These are phyloP conservation scores for Drosophila quadrilineata DNA, from an alignment of 1,140 invertebrate species.

Conservation along the genomic window DNA sequence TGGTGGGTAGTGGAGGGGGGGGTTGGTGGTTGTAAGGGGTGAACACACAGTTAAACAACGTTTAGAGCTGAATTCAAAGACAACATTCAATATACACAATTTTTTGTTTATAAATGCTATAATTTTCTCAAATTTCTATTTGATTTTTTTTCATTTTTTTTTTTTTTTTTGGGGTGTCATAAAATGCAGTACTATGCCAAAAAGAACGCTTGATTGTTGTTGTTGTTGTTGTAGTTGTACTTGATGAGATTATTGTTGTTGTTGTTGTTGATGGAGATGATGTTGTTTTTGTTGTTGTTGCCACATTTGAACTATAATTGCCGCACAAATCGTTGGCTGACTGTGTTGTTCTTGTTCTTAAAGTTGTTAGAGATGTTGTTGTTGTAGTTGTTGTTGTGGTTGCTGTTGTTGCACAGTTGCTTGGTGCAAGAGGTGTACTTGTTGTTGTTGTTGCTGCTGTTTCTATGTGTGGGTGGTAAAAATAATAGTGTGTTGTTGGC, in stretches of 20 bases:
- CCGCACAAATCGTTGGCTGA: constrained; percentile 44
- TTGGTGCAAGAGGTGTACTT: constrained; percentile 17
- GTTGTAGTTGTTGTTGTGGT: constrained; percentile 2
- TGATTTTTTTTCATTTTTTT: no score
- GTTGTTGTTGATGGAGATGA: constrained; percentile 16
- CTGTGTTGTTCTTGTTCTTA: constrained; percentile 11
- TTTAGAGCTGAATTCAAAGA: no score
- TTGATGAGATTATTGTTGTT: constrained; percentile 23
- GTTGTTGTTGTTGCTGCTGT: constrained; percentile 9
- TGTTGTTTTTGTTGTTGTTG: constrained; percentile 13
- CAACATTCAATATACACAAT: constrained; percentile 67
- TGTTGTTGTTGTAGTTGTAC: constrained; percentile 20
- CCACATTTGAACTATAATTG: constrained; percentile 35
- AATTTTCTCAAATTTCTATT: no score
- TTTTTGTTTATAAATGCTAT: no score
- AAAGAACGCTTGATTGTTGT: constrained; percentile 46
- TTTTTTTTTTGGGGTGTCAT: no score
- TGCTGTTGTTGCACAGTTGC: constrained; percentile 14
- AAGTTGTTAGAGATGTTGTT: constrained; percentile 12
- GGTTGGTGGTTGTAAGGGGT: no score
- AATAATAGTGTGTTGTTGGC: constrained; percentile 20
- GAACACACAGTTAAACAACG: no score
- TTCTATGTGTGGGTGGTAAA: constrained; percentile 14
- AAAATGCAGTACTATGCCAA: constrained; percentile 67
- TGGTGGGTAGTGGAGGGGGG: no score